phyloP scores from a whole-genome alignment of 2,888 invertebrate species.

The Hydrotaea diabolus region DNA sequence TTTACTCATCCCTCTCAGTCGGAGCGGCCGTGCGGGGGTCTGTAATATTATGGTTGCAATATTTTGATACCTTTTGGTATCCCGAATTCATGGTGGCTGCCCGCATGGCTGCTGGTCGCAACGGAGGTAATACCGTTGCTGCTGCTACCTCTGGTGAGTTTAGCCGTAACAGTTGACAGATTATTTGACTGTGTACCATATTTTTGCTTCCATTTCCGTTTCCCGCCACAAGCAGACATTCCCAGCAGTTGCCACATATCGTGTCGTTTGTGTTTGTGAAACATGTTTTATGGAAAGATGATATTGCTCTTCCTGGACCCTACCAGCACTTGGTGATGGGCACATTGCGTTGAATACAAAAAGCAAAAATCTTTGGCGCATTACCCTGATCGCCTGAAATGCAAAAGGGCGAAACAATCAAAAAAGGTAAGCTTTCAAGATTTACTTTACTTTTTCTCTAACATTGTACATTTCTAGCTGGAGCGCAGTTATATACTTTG shows the following conservation, averaged over 20 bases:
- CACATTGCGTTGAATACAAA: constrained; percentile 42
- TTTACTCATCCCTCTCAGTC: neutral
- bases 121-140: neutral
- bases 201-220: constrained; percentile 66
- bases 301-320: constrained; percentile 17
- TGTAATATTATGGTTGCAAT: constrained; percentile 20
- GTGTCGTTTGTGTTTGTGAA: neutral
- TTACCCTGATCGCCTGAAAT: too few relatives aligned
- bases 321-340: constrained; percentile 57
- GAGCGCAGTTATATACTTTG: too few relatives aligned
- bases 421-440: too few relatives aligned
- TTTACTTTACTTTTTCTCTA: too few relatives aligned
- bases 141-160: constrained; percentile 21
- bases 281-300: constrained; percentile 23
- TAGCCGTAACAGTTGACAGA: constrained; percentile 60
- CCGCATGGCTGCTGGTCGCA: neutral
- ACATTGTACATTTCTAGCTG: too few relatives aligned
- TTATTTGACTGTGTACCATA: constrained; percentile 57
- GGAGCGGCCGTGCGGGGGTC: neutral
- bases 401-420: too few relatives aligned
- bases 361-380: too few relatives aligned
- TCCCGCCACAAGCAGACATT: constrained; percentile 60
- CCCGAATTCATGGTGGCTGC: constrained; percentile 9
- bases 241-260: constrained; percentile 16
- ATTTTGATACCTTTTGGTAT: neutral